Evolutionary conservation across 2,797 vertebrate genomes (phyloP), one percentile per base, ranked within the genome.

Genomic region (Chelon labrosus): DNA sequence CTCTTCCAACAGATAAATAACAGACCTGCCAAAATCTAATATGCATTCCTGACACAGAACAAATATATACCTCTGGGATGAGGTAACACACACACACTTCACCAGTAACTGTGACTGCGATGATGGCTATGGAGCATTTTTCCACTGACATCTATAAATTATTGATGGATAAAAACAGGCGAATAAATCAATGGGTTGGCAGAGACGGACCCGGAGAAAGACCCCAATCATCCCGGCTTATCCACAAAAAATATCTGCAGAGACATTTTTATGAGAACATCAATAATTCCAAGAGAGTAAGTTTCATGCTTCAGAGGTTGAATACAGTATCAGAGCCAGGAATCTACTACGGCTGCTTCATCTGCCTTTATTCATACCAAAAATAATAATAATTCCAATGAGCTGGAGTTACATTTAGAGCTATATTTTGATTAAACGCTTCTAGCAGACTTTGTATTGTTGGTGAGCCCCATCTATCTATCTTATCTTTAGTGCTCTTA

Each of bases 191-290:
- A 39, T 50, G 13, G 35, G 19, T 17, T 31, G 10, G 10, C 55
- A 42, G 39, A 16, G 13, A 0, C 22, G 46, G 7, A n/a, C 7
- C 16, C 11, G 6, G 11, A 35, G 12, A 25, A 55, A 77, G 47
- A 73, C 46, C 51, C 22, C 31, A 20, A 50, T 70, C 47, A 65
- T n/a, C 20, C 63, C 8, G 38, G 55, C 5, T 71, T 67, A 70
- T 67, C 31, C 35, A 19, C 42, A 19, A 52, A 7, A 71, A 69
- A 77, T 65, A 81, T 79, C 41, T 72, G 37, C 31, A 3, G 17
- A 47, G 27, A 54, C 63, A 20, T 62, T 70, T 76, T 75, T 57
- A 84, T 67, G 58, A 70, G 37, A 46, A 54, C 62, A 68, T 80
- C 61, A 80, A 68, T 80, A 68, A 80, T 75, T 67, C 52, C 41